Evolutionary conservation across 2,888 invertebrate genomes (phyloP).

Genomic region (Perizoma affinitatum): DNA sequence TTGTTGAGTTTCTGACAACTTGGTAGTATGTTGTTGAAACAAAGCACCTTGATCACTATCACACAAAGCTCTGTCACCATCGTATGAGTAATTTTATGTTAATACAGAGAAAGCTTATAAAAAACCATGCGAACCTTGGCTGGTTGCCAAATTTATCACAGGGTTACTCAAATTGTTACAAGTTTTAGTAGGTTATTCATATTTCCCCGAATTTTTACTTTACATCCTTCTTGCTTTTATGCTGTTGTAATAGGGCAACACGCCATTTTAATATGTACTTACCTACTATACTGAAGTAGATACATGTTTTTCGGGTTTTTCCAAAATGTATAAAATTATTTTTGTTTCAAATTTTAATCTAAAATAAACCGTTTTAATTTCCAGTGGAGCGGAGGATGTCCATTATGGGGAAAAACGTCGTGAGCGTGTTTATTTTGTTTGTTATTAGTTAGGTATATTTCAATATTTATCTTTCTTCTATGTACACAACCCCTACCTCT

Average conservation of each 20-base stretch:
- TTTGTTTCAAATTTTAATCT: too few relatives aligned
- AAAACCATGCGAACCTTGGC: slow-evolving; percentile 45
- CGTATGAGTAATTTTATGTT: slow-evolving; percentile 38
- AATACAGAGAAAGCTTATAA: slow-evolving; percentile 55
- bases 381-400: too few relatives aligned
- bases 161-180: slow-evolving; percentile 27
- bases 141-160: slow-evolving; percentile 40
- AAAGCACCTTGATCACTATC: slow-evolving; percentile 17
- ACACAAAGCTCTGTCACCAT: slow-evolving; percentile 22
- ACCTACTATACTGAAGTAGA: too few relatives aligned
- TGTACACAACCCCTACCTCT: too few relatives aligned
- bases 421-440: too few relatives aligned
- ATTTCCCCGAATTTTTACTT: slow-evolving; percentile 6
- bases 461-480: too few relatives aligned
- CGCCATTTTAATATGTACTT: too few relatives aligned
- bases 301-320: not conserved
- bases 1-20: too few relatives aligned
- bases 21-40: not conserved
- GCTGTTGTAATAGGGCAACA: not conserved
- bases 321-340: not conserved
- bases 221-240: not conserved
- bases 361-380: too few relatives aligned
- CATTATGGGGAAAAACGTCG: too few relatives aligned
- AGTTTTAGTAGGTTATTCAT: slow-evolving; percentile 17
- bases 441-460: too few relatives aligned